Percentiles rank a stretch among this genome's conserved stretches.
Conservation (phyloP, 2,113 vertebrate genomes). For the Sprattus sprattus region DNA sequence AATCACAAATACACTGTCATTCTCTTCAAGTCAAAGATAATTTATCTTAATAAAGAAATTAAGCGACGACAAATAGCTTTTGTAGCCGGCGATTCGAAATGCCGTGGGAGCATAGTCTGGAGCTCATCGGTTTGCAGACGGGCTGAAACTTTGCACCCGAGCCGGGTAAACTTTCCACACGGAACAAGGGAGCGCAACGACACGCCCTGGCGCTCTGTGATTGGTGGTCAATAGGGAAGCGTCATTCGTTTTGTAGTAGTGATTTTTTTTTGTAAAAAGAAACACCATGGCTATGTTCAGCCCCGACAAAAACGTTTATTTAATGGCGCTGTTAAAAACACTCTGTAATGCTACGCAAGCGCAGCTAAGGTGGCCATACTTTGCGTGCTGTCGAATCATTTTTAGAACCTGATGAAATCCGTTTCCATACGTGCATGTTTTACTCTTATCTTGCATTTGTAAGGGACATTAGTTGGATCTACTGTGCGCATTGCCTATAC, state of each 20-base stretch:
- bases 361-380: no score
- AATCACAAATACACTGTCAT: not conserved
- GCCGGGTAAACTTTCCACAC: conserved; percentile 93
- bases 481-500: no score
- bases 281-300: no score
- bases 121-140: conserved; percentile 80
- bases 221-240: conserved; percentile 38
- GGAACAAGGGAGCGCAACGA: conserved; percentile 65
- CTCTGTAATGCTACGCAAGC: no score
- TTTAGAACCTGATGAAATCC: no score
- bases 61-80: not conserved
- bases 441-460: no score
- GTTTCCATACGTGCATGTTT: no score
- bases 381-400: no score
- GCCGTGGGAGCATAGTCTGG: conserved; percentile 38
- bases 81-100: not conserved
- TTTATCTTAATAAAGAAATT: not conserved
- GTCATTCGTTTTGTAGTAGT: conserved; percentile 3
- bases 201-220: conserved; percentile 49
- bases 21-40: not conserved
- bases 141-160: conserved; percentile 98
- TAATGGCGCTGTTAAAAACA: no score
- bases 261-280: not conserved
- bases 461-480: no score
- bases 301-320: no score